These are phyloP conservation scores for Sebastes fasciatus DNA, from an alignment of 2,113 vertebrate genomes.

Conservation along the genomic window DNA sequence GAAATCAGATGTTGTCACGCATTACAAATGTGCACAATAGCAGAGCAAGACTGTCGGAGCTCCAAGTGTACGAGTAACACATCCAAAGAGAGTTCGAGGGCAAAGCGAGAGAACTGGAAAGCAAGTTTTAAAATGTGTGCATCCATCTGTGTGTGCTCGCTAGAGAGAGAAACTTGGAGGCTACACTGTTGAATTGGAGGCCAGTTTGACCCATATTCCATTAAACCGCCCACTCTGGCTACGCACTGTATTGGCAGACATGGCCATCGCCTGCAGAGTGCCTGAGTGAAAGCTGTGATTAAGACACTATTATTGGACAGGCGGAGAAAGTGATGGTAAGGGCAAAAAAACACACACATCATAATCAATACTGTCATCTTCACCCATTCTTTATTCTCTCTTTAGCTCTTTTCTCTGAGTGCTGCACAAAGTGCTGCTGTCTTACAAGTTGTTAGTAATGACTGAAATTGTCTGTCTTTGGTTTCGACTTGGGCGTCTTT, in stretches of 20 bases:
- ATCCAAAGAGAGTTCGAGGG: slow-evolving; percentile 27
- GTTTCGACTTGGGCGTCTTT: not conserved
- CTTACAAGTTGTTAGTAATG: not conserved
- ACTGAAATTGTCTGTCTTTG: not conserved
- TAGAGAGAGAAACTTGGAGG: slow-evolving; percentile 45
- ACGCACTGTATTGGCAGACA: slow-evolving; percentile 35
- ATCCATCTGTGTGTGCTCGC: slow-evolving; percentile 42
- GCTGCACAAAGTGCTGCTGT: slow-evolving; percentile 22
- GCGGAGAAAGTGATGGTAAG: slow-evolving; percentile 14
- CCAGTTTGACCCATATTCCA: slow-evolving; percentile 54
- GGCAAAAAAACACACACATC: slow-evolving; percentile 15
- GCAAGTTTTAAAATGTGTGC: slow-evolving; percentile 43
- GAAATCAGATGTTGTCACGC: slow-evolving; percentile 15
- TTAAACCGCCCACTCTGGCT: slow-evolving; percentile 52
- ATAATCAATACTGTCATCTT: slow-evolving; percentile 51
- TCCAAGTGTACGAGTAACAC: slow-evolving; percentile 1
- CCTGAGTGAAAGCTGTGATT: slow-evolving; percentile 55
- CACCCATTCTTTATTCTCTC: slow-evolving; percentile 12
- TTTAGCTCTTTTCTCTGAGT: slow-evolving; percentile 11
- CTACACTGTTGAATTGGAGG: slow-evolving; percentile 26
- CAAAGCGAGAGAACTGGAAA: slow-evolving; percentile 45
- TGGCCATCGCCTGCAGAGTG: slow-evolving; percentile 4
- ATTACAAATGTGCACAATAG: slow-evolving; percentile 39
- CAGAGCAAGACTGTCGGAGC: slow-evolving; percentile 7
- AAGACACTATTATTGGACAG: slow-evolving; percentile 2